Base-by-base conservation (phyloP, 2,888 invertebrate genomes). In the Habroteleia sp. region DNA sequence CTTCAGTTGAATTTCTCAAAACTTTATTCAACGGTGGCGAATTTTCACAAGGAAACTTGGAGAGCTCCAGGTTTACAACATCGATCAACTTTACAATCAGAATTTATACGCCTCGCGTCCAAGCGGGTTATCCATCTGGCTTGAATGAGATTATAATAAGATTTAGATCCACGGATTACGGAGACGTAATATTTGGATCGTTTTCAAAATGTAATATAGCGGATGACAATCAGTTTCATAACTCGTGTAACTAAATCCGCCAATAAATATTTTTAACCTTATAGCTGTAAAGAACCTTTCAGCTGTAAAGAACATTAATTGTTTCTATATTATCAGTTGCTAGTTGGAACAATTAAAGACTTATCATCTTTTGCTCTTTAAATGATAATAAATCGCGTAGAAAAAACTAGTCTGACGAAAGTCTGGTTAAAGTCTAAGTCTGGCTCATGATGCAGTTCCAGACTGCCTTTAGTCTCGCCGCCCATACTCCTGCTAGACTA, bases 31-130 rank as follows among this genome's bases (percentile, higher is more conserved):
- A 54, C 48, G 35, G 39, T 50, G 58, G 71, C 35, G 44, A 71
- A 76, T 65, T 66, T 63, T 39, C 41, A 25, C 41, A 33, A 58
- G 58, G 35, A 68, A 68, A 63, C 54, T 72, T 63, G 56, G 63
- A 54, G 31, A 54, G 68, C 68, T 58, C 58, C 63, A 50, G 76
- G 68, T 63, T 72, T 73, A 62, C 73, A 73, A 52, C 69, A 73
- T 73, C 76, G 76, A 76, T 76, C 72, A 76, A 76, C 60, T 65
- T 68, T 62, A 73, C 73, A 73, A 73, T 76, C 73, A 52, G 69
- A 73, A 76, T 73, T 76, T 69, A 76, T 76, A 73, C 73, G 68
- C 76, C 65, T 73, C 52, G 76, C 73, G 76, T 76, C 73, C 76
- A 50, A 73, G 76, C 76, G 23, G 68, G 72, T 69, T 76, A 76